Conservation (phyloP, 2,797 vertebrate species). For the Avahi laniger region DNA sequence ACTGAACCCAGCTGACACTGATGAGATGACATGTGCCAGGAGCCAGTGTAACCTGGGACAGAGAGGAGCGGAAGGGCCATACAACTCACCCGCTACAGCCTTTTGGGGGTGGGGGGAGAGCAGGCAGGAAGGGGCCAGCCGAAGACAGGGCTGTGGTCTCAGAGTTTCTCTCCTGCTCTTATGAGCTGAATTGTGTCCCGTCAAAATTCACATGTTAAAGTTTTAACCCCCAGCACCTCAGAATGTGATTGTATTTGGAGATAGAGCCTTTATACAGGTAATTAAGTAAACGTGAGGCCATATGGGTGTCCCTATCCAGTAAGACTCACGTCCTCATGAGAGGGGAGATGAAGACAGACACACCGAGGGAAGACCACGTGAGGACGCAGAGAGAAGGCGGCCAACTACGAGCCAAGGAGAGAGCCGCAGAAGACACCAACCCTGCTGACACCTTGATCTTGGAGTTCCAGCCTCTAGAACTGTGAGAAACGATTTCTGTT, state of each 20-base stretch:
- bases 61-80: background rate
- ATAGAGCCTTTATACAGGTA: background rate
- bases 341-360: background rate
- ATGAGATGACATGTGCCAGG: background rate
- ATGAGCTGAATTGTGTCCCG: background rate
- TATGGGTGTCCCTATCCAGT: background rate
- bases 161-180: background rate
- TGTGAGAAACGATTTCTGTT: background rate
- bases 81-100: background rate
- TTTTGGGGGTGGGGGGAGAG: background rate
- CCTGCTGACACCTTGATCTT: background rate
- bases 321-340: background rate
- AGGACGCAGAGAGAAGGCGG: background rate
- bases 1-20: background rate
- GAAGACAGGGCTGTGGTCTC: background rate
- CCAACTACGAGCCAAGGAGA: background rate
- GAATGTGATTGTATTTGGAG: background rate
- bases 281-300: background rate
- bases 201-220: background rate
- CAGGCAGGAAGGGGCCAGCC: background rate
- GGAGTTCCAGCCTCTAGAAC: background rate
- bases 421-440: background rate
- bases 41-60: background rate
- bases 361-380: background rate
- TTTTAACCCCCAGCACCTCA: background rate